phyloP scores from a whole-genome alignment of 2,797 vertebrate genomes.

The Dicrostonyx torquatus region DNA sequence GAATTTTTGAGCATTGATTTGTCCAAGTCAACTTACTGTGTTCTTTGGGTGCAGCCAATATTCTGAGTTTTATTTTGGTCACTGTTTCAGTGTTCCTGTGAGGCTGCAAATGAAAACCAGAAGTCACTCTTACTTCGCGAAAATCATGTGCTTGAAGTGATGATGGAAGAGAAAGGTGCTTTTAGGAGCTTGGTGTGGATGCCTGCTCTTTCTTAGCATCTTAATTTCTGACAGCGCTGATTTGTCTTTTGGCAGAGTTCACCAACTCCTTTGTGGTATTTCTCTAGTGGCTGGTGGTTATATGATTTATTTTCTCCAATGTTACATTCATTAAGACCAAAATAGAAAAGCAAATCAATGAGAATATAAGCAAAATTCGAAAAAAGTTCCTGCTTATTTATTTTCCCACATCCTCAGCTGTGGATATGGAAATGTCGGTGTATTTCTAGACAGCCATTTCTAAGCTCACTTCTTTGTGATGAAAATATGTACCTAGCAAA shows the following conservation, averaged over 20 bases:
- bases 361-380: background rate
- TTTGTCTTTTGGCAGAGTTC: background rate
- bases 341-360: background rate
- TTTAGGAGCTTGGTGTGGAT: background rate
- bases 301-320: background rate
- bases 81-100: conserved; percentile 6
- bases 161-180: conserved; percentile 24
- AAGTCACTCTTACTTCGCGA: conserved; percentile 17
- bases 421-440: background rate
- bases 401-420: background rate
- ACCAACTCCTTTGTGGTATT: background rate
- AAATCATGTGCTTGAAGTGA: conserved; percentile 17
- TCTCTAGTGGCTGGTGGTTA: background rate
- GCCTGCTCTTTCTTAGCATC: conserved; percentile 1
- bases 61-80: conserved; percentile 5
- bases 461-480: background rate
- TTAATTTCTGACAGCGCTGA: background rate
- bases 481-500: background rate
- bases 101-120: conserved; percentile 47
- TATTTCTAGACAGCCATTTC: background rate
- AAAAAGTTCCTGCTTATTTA: background rate
- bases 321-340: conserved; percentile 20
- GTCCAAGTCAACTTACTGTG: background rate
- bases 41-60: conserved; percentile 12
- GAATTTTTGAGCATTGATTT: background rate